Evolutionary conservation across 2,113 vertebrate genomes (phyloP).

Genomic region (Hippocampus abdominalis): DNA sequence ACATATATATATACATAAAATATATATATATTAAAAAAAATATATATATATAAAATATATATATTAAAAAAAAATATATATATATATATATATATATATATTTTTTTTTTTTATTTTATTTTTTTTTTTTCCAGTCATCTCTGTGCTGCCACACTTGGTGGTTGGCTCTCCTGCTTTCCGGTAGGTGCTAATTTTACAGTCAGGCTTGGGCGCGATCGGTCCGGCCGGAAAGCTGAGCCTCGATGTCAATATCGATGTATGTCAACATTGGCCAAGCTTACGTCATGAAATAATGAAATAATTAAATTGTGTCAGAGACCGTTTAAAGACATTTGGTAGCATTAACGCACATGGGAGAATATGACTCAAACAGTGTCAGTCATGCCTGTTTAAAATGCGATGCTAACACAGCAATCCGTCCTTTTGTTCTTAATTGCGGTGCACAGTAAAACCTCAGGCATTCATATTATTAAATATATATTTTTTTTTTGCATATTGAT

Average conservation of each 20-base stretch:
- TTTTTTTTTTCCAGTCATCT: background rate
- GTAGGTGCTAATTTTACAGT: background rate
- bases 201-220: background rate
- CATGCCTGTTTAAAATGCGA: background rate
- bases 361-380: too few species aligned
- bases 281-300: too few species aligned
- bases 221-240: background rate
- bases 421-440: conserved; percentile 2
- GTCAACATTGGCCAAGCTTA: background rate
- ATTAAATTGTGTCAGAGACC: background rate
- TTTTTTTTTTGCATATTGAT: conserved; percentile 39
- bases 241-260: background rate
- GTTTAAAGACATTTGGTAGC: background rate
- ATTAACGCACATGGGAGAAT: too few species aligned
- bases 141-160: background rate
- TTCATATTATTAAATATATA: conserved; percentile 25
- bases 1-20: too few species aligned
- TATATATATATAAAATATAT: too few species aligned
- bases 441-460: background rate
- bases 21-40: too few species aligned
- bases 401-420: background rate
- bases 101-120: too few species aligned
- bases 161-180: background rate
- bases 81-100: too few species aligned
- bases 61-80: too few species aligned